These are phyloP conservation scores for Noctua janthe DNA, from an alignment of 2,888 invertebrate species.

Conservation along the genomic window DNA sequence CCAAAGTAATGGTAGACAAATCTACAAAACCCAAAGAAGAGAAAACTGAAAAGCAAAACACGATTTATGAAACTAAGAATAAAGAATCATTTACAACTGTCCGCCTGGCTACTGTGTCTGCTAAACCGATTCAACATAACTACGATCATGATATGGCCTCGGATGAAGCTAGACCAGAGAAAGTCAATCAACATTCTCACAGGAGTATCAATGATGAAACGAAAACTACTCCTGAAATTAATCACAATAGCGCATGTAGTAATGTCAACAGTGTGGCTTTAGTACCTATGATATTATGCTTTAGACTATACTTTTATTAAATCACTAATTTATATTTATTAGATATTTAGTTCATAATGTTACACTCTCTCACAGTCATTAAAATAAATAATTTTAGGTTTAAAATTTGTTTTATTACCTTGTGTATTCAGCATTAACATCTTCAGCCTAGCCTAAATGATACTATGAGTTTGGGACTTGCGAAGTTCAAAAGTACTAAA, in stretches of 20 bases:
- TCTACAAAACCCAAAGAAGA: conserved; percentile 32
- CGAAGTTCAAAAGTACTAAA: not conserved
- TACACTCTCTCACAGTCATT: conserved; percentile 86
- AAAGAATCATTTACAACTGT: conserved; percentile 78
- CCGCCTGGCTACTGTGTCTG: conserved; percentile 85
- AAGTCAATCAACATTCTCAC: conserved; percentile 75
- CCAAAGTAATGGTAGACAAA: conserved; percentile 5
- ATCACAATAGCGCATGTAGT: conserved; percentile 69
- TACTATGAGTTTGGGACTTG: not conserved
- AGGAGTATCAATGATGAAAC: conserved; percentile 79
- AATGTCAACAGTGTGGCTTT: conserved; percentile 69
- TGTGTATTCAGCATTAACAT: not conserved
- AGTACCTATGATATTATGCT: conserved; percentile 69
- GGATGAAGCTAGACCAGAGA: conserved; percentile 85
- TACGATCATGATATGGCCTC: conserved; percentile 84
- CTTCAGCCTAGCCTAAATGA: not conserved
- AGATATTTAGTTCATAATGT: conserved; percentile 71
- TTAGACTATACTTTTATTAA: conserved; percentile 75
- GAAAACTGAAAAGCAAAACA: conserved; percentile 48
- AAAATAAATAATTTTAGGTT: conserved; percentile 80
- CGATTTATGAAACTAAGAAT: conserved; percentile 62
- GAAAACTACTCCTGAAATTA: conserved; percentile 56
- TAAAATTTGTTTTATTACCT: conserved; percentile 45
- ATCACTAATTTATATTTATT: conserved; percentile 60
- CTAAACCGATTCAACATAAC: conserved; percentile 80